Conservation (phyloP, 2,888 invertebrate species). For the Lobophora halterata region DNA sequence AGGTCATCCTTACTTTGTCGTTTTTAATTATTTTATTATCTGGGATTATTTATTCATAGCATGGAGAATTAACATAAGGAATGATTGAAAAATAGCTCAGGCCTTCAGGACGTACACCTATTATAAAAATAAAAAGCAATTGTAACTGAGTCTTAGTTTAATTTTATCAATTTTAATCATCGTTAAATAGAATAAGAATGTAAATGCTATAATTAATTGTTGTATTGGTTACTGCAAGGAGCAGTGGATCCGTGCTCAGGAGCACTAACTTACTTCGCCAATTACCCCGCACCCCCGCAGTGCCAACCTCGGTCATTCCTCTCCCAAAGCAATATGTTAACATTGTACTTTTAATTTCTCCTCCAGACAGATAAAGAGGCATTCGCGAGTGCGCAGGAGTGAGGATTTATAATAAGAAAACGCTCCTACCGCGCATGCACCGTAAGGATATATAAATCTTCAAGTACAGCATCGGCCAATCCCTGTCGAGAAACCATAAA, state of each 20-base stretch:
- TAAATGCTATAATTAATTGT: constrained; percentile 42
- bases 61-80: no score
- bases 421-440: constrained; percentile 79
- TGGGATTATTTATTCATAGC: no score
- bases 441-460: constrained; percentile 78
- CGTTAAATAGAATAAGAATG: no score
- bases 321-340: constrained; percentile 68
- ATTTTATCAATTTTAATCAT: no score
- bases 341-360: constrained; percentile 74
- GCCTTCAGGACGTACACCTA: no score
- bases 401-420: constrained; percentile 79
- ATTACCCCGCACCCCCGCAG: constrained; percentile 50
- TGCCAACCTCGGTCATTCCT: constrained; percentile 42
- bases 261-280: constrained; percentile 57
- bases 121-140: no score
- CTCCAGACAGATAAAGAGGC: constrained; percentile 65
- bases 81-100: no score
- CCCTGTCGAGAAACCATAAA: constrained; percentile 80
- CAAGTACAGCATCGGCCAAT: constrained; percentile 78
- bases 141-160: no score
- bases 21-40: no score
- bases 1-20: no score
- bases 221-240: constrained; percentile 18
- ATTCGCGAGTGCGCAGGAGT: constrained; percentile 73
- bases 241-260: constrained; percentile 20